Conservation (phyloP, 2,888 invertebrate genomes). For the Harpalus rubripes region DNA sequence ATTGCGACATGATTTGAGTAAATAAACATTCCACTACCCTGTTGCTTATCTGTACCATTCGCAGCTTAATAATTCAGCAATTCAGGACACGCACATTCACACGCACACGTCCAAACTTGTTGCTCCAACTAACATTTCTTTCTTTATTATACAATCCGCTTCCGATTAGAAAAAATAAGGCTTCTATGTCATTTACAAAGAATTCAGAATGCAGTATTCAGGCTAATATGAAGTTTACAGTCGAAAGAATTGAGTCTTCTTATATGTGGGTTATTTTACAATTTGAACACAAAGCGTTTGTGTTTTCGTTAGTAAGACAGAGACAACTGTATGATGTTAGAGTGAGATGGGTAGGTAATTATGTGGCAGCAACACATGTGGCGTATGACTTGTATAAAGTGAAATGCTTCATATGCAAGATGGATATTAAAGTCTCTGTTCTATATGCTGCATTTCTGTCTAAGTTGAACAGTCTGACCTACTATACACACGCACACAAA, state of each 20-base stretch:
- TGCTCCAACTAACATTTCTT: not conserved
- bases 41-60: slow-evolving; percentile 16
- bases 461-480: not conserved
- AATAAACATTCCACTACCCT: not conserved
- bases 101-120: slow-evolving; percentile 6
- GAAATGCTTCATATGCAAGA: slow-evolving; percentile 19
- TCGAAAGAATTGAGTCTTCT: not conserved
- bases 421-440: slow-evolving; percentile 11
- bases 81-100: slow-evolving; percentile 2
- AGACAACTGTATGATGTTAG: not conserved
- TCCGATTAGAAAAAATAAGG: too few species aligned
- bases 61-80: slow-evolving; percentile 24
- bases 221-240: too few species aligned
- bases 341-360: slow-evolving; percentile 1
- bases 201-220: too few species aligned
- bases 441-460: not conserved
- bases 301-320: not conserved
- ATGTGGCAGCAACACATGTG: slow-evolving; percentile 15
- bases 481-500: not conserved
- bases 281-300: not conserved
- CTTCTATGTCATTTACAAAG: too few species aligned
- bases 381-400: slow-evolving; percentile 1
- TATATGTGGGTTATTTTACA: not conserved
- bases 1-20: not conserved
- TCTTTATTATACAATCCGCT: not conserved